A percentile compares a stretch with the other conserved stretches of the same genome.
Evolutionary conservation across 2,888 invertebrate species (phyloP).

Genomic region (Brenthis daphne): DNA sequence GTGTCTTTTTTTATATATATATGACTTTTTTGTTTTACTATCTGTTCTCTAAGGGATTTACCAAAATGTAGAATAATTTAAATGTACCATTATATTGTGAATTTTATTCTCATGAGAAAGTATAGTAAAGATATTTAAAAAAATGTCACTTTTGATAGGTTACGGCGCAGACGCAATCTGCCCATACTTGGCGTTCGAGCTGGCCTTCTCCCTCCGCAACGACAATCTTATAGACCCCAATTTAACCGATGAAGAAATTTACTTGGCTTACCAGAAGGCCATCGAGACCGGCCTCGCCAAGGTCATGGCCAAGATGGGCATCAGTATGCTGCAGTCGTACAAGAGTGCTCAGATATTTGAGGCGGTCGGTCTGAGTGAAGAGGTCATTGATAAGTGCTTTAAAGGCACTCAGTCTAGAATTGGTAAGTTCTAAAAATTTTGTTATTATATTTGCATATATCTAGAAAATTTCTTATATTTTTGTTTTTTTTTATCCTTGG

Average conservation of each 20-base stretch:
- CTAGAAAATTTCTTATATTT: not conserved
- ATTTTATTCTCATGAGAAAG: too few species aligned
- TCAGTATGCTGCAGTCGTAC: slow-evolving; percentile 98
- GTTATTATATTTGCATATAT: not conserved
- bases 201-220: slow-evolving; percentile 92
- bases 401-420: slow-evolving; percentile 87
- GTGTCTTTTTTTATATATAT: too few species aligned
- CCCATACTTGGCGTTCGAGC: slow-evolving; percentile 97
- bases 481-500: slow-evolving; percentile 14
- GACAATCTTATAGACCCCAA: slow-evolving; percentile 91
- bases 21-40: too few species aligned
- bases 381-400: slow-evolving; percentile 97
- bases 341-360: slow-evolving; percentile 99
- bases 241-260: slow-evolving; percentile 91
- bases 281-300: slow-evolving; percentile 89
- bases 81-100: too few species aligned
- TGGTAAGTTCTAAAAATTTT: slow-evolving; percentile 56
- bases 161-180: slow-evolving; percentile 99
- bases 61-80: too few species aligned
- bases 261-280: slow-evolving; percentile 93
- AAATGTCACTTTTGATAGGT: slow-evolving; percentile 52
- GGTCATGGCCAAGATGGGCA: slow-evolving; percentile 99
- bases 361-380: slow-evolving; percentile 96
- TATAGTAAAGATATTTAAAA: too few species aligned
- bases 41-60: too few species aligned